phyloP scores from a whole-genome alignment of 2,797 vertebrate species.

The Xyrichtys novacula region DNA sequence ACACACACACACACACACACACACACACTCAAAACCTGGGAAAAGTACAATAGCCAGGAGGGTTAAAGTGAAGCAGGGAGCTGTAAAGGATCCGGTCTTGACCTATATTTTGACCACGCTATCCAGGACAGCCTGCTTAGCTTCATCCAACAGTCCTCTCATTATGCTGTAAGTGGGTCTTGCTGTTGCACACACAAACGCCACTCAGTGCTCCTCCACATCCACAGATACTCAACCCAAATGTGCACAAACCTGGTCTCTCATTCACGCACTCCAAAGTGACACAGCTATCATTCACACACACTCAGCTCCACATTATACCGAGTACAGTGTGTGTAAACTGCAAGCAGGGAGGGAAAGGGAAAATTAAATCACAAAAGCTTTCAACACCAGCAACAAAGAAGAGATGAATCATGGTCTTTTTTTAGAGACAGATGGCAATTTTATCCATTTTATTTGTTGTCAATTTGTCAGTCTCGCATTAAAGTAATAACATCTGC shows the following conservation, averaged over 20 bases:
- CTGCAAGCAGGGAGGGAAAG: constrained; percentile 2
- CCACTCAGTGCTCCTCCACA: constrained; percentile 41
- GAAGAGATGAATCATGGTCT: background rate
- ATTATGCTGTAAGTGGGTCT: constrained; percentile 63
- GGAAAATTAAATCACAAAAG: constrained; percentile 10
- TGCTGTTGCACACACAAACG: constrained; percentile 35
- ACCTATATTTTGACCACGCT: constrained; percentile 69
- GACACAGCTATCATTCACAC: constrained; percentile 50
- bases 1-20: constrained; percentile 1
- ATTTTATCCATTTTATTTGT: background rate
- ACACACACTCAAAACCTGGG: background rate
- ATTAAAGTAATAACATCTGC: background rate
- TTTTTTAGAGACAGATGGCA: background rate
- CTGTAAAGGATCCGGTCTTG: constrained; percentile 52
- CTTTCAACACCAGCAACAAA: constrained; percentile 2
- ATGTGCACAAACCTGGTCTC: constrained; percentile 42
- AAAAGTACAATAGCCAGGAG: constrained; percentile 38
- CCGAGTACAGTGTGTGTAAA: constrained; percentile 20
- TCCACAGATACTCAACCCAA: constrained; percentile 50
- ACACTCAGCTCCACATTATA: constrained; percentile 42
- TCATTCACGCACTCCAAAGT: constrained; percentile 49
- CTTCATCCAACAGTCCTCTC: constrained; percentile 43
- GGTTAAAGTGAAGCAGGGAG: constrained; percentile 45
- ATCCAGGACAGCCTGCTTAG: constrained; percentile 66
- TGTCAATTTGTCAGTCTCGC: background rate